Evolutionary conservation across 2,113 vertebrate genomes (phyloP).

Genomic region (Phaethornis superciliosus): DNA sequence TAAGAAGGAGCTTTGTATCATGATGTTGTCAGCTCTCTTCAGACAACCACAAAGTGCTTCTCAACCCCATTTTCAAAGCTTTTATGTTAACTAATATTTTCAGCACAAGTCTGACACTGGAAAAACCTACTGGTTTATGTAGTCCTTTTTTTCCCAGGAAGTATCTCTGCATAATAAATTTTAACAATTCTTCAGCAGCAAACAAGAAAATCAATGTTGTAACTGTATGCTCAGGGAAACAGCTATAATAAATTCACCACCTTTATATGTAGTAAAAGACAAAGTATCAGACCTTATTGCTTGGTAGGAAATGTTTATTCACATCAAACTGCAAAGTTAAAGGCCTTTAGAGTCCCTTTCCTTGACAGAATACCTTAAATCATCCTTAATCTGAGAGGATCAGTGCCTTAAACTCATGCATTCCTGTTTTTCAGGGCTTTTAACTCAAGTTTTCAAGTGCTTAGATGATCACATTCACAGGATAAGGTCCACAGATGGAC

Average conservation of each 20-base stretch:
- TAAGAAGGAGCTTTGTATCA: neutral
- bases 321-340: neutral
- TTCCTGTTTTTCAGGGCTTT: neutral
- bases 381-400: neutral
- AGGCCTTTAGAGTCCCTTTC: neutral
- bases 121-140: neutral
- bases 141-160: neutral
- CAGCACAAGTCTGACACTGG: neutral
- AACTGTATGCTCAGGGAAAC: neutral
- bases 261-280: neutral
- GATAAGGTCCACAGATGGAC: neutral
- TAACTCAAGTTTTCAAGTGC: neutral
- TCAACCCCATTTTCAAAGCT: neutral
- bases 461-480: fast-evolving
- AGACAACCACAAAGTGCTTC: neutral
- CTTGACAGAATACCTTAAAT: neutral
- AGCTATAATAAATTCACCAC: neutral
- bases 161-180: neutral
- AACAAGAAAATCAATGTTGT: neutral
- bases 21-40: neutral
- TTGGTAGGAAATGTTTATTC: conserved; percentile 8
- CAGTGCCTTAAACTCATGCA: neutral
- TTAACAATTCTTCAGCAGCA: neutral
- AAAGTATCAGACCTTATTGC: neutral
- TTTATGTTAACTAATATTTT: neutral